Base-by-base conservation (phyloP, 2,888 invertebrate genomes). In the Thumatha senex region DNA sequence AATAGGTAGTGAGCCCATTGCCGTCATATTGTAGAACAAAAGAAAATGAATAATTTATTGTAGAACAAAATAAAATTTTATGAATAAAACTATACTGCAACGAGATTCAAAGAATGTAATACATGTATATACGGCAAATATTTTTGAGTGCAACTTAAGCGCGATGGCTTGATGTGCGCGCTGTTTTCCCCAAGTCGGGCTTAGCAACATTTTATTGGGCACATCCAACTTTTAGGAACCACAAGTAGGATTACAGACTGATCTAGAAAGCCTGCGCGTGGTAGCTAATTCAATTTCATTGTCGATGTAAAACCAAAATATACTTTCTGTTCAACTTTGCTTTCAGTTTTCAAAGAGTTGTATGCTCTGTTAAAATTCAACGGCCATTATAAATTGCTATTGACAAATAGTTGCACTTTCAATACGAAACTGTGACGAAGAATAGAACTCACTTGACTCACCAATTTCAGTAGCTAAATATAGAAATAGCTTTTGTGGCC, bases 231-330 rank as follows among this genome's bases (percentile, higher is more conserved):
- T 87, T 82, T 75, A 74, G 79, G 67, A 78, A 73, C 86, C 86
- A 73, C 87, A 89, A 67, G 87, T 84, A 84, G 87, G 86, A 88
- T 88, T 88, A 85, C 81, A 72, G 72, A 76, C 79, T 81, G 74
- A 80, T 77, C 77, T 79, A 82, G 81, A 76, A 80, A 76, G 76
- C 75, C 79, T 70, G 74, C 72, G 73, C 73, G 73, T 76, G 78
- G 74, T 75, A 59, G 75, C 76, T 84, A 82, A 86, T 86, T 82
- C 81, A 78, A 82, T 84, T 80, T 77, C 75, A 80, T 76, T 82
- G 81, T 80, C 77, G 70, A 81, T 80, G 76, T 73, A 74, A 72
- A 78, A 77, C 67, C 57, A 5, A 63, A 65, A 68, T 62, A 68
- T 68, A 68, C 58, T 58, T 61, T 67, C 67, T 65, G 52, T 68